Evolutionary conservation across 2,797 vertebrate species (phyloP).

Genomic region (Amniataba percoides): DNA sequence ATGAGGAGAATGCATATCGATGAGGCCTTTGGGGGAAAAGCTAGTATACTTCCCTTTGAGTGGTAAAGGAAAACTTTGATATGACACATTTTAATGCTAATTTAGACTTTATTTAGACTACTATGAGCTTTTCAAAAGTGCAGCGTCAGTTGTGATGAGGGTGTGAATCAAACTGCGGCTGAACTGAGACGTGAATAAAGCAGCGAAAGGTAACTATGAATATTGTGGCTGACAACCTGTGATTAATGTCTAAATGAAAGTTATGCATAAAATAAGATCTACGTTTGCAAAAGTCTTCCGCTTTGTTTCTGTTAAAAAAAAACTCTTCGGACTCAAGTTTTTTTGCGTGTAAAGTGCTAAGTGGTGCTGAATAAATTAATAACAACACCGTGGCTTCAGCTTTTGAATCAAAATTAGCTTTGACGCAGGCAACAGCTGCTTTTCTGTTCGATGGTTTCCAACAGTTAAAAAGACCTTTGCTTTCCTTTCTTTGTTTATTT

Average conservation of each 20-base stretch:
- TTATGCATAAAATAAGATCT: slow-evolving; percentile 9
- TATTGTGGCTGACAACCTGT: slow-evolving; percentile 18
- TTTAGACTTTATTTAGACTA: slow-evolving; percentile 39
- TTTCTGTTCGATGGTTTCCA: slow-evolving; percentile 46
- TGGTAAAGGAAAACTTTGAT: slow-evolving; percentile 6
- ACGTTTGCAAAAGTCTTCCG: slow-evolving; percentile 13
- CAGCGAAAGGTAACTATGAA: slow-evolving; percentile 14
- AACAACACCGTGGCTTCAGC: slow-evolving; percentile 29
- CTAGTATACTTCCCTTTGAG: slow-evolving; percentile 5
- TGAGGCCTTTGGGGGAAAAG: slow-evolving; percentile 30
- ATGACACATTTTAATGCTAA: slow-evolving; percentile 42
- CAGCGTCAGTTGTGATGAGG: slow-evolving; percentile 16
- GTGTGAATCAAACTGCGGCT: slow-evolving; percentile 11
- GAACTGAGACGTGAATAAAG: slow-evolving; percentile 11
- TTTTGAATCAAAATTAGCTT: slow-evolving; percentile 50
- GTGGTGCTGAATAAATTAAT: slow-evolving; percentile 41
- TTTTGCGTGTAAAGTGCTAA: slow-evolving; percentile 18
- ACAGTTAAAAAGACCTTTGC: slow-evolving; percentile 38
- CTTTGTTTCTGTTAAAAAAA: slow-evolving; percentile 20
- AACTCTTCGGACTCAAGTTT: slow-evolving; percentile 1
- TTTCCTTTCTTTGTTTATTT: slow-evolving; percentile 30
- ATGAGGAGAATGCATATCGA: slow-evolving; percentile 40
- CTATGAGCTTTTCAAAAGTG: slow-evolving; percentile 39
- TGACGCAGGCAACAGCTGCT: slow-evolving; percentile 35
- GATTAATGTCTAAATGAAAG: slow-evolving; percentile 39